Evolutionary conservation across 2,888 invertebrate species (phyloP).

Genomic region (Leptopterna dolabrata): DNA sequence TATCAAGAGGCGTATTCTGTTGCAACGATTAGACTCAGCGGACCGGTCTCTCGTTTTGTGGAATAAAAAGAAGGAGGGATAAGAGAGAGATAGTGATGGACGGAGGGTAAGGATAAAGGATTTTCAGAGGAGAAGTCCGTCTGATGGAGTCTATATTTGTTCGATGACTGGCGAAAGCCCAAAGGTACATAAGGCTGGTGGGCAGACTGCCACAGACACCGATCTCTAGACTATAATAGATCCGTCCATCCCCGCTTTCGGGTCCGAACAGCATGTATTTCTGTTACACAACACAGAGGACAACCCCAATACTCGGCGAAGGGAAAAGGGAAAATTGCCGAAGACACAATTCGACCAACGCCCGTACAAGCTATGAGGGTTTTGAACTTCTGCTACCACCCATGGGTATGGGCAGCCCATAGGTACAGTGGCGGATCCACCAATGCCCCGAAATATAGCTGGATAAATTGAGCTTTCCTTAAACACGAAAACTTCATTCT

Average conservation of each 20-base stretch:
- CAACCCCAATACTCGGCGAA: conserved; percentile 26
- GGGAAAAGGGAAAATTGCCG: neutral
- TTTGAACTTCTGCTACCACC: too few species aligned
- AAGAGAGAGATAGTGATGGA: neutral
- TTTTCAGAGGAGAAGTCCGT: conserved; percentile 47
- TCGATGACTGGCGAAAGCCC: conserved; percentile 45
- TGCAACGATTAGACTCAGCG: neutral
- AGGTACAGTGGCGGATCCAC: too few species aligned
- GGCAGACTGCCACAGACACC: conserved; percentile 57
- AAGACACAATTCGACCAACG: neutral
- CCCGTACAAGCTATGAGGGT: neutral
- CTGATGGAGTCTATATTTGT: conserved; percentile 53
- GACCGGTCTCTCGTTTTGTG: neutral
- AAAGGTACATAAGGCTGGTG: conserved; percentile 40
- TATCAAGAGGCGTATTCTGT: neutral
- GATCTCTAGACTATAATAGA: conserved; percentile 58
- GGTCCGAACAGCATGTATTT: conserved; percentile 45
- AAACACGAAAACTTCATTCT: too few species aligned
- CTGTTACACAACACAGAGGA: conserved; percentile 45
- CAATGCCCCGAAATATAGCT: too few species aligned
- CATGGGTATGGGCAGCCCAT: too few species aligned
- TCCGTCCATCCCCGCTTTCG: conserved; percentile 42
- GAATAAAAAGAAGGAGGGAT: neutral
- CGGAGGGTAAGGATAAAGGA: conserved; percentile 46
- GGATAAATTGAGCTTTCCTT: too few species aligned